Base-by-base conservation (phyloP, 2,797 vertebrate species). In the Micromesistius poutassou region DNA sequence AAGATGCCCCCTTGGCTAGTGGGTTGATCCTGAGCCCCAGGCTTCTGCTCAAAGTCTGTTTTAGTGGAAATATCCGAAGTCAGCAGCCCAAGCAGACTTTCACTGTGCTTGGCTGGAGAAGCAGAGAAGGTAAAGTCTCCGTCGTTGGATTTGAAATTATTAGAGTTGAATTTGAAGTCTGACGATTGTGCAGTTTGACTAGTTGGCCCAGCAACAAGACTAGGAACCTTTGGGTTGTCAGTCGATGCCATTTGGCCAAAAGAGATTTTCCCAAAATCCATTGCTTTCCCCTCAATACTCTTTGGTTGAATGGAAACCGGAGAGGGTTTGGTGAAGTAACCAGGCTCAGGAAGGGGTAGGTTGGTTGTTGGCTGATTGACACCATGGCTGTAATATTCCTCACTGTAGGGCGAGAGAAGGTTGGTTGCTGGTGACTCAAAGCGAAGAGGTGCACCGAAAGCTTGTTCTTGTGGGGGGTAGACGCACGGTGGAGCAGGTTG, bases 81-180 rank as follows among this genome's bases (percentile, higher is more conserved):
- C 74, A 99, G 87, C 74, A 99, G 96, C 50, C 94, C 96, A 81
- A 99, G 92, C 31, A 99, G 95, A 81, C 96, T 97, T 88, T 98
- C 97, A 6, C 86, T 96, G 74, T 94, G 95, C 68, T 95, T 97
- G 77, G 82, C 33, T 78, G 97, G 95, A 68, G 94, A 93, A 28
- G 95, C 92, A 36, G 97, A 94, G 92, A 99, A 98, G 7, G 96
- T 98, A 33, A 98, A 99, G 88, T 99, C 98, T 19, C 98, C 97
- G 87, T 98, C 98, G 55, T 98, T 97, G 36, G 97, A 98, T 87
- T 99, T 98, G 86, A 98, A 98, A 91, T 99, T 99, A 91, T 99
- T 99, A 16, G 97, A 97, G 86, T 97, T 98, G 92, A 99, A 99
- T 88, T 99, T 99, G 89, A 99, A 99, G 71, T 95, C 91, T 84